Evolutionary conservation across 2,888 invertebrate genomes (phyloP), one percentile per base, ranked within the genome.

Genomic region (Carterocephalus palaemon): DNA sequence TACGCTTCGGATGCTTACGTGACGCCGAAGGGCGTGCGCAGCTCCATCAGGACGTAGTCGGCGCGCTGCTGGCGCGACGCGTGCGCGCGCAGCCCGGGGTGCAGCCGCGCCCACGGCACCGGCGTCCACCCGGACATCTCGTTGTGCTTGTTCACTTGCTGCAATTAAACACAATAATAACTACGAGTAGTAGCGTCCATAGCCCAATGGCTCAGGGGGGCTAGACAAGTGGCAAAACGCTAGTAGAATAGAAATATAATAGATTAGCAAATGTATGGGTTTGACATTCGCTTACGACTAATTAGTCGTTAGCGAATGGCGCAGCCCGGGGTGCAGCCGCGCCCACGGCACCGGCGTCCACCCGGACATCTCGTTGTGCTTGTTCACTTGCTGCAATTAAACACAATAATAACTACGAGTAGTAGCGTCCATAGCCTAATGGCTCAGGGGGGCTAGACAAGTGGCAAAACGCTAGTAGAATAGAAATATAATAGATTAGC

Each of bases 111-210:
- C 70, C 73, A 73, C 2, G 61, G 16, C 0, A 34, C 33, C 0
- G 79, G 75, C 7, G 37, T 22, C 82, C 82, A 84, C 6, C 53
- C 47, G 54, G 23, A 3, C 24, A 67, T 71, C 3, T 63, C 59
- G 0, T 70, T 64, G 53, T 56, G 68, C 12, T 61, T 54, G 59
- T 74, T 80, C 45, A 82, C 66, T 57, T 77, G 62, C 85, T 85
- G 62, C 0, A 20, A 6, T 10, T 4, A 2, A 19, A 32, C 4
- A 7, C 12, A 23, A 9, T n/a, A n/a, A 1, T 8, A 29, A 7
- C 17, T 19, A 2, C 6, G n/a, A n/a, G n/a, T n/a, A n/a, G n/a
- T n/a, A n/a, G n/a, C n/a, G n/a, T n/a, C n/a, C n/a, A n/a, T n/a
- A n/a, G n/a, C n/a, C n/a, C n/a, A n/a, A n/a, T n/a, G n/a, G n/a